Evolutionary conservation across 2,113 vertebrate genomes (phyloP), one percentile per base, ranked within the genome.

Genomic region (Sakesphorus luctuosus): DNA sequence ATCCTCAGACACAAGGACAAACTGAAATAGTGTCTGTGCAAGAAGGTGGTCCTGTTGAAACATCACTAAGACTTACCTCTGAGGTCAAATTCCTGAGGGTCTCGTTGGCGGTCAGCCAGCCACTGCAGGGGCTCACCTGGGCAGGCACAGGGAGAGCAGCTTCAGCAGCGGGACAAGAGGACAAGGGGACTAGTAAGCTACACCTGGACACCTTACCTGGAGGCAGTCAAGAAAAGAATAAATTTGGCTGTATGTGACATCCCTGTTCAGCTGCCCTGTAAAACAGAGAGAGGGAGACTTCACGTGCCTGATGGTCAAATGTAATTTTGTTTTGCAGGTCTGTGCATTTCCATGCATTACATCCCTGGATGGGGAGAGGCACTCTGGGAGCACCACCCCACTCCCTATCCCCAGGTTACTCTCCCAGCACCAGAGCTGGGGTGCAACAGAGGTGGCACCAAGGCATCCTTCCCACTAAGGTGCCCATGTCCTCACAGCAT

Each of bases 171-270:
- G 24, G 21, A 0, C 2, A 2, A 3, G 14, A 23, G 4, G 14
- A 52, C 62, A 7, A 9, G 3, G 12, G 13, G 6, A 8, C 5
- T 89, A 4, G 1, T 36, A 36, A 72, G 20, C 9, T 40, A 31
- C 36, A 84, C 43, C 38, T 46, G 12, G 47, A 79, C 36, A 73
- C 35, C 92, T 94, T 92, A 98, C 98, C 98, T 98, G 92, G 52
- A 98, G 97, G 82, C 98, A 98, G 89, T 66, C 94, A 3, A 98
- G 96, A 95, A 98, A 98, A 49, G 97, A 84, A 68, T 98, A 98
- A 29, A 98, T 10, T 9, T 98, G 97, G 4, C 85, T 93, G 38
- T 98, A 98, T 0, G 97, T 98, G 89, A 98, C 13, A 2, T 98
- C 98, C 84, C 86, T 94, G 88, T 98, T 98, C 67, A 98, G 95